Percentiles rank a stretch among this genome's conserved stretches.
Conservation (phyloP, 2,113 vertebrate species). For the Tenrec ecaudatus region DNA sequence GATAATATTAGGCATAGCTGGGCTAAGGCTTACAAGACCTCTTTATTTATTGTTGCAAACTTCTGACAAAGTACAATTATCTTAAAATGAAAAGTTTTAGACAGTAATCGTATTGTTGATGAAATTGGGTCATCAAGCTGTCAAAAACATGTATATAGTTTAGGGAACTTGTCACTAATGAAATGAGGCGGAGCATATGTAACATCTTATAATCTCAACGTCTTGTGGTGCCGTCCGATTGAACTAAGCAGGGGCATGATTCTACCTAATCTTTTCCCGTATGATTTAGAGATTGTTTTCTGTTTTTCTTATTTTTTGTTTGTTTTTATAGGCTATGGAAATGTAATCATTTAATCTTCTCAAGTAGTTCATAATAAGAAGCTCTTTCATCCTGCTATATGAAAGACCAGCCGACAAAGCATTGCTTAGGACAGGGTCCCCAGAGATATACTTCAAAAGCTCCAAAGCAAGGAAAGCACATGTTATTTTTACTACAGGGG, state of each 20-base stretch:
- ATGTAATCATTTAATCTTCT: slow-evolving; percentile 38
- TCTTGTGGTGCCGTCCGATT: slow-evolving; percentile 22
- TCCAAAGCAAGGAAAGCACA: neutral
- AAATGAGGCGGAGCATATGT: neutral
- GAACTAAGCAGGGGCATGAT: neutral
- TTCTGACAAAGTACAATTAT: slow-evolving; percentile 25
- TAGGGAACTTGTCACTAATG: slow-evolving; percentile 10
- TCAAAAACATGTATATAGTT: slow-evolving; percentile 31
- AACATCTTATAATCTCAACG: slow-evolving; percentile 47
- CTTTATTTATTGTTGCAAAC: neutral
- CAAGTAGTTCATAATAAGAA: slow-evolving; percentile 68
- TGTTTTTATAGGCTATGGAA: slow-evolving; percentile 62
- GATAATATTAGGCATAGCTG: neutral
- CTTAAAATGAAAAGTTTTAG: slow-evolving; percentile 46
- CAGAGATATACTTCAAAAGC: slow-evolving; percentile 49
- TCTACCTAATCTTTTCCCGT: neutral
- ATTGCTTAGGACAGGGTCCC: slow-evolving; percentile 21
- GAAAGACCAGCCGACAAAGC: slow-evolving; percentile 12
- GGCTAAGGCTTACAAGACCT: neutral
- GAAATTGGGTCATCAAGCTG: neutral
- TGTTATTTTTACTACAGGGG: neutral
- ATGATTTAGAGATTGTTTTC: slow-evolving; percentile 49
- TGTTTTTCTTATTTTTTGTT: slow-evolving; percentile 50
- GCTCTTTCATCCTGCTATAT: slow-evolving; percentile 38
- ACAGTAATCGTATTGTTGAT: slow-evolving; percentile 3